Conservation (phyloP, 2,797 vertebrate species). For the Pangasius krempfi region DNA sequence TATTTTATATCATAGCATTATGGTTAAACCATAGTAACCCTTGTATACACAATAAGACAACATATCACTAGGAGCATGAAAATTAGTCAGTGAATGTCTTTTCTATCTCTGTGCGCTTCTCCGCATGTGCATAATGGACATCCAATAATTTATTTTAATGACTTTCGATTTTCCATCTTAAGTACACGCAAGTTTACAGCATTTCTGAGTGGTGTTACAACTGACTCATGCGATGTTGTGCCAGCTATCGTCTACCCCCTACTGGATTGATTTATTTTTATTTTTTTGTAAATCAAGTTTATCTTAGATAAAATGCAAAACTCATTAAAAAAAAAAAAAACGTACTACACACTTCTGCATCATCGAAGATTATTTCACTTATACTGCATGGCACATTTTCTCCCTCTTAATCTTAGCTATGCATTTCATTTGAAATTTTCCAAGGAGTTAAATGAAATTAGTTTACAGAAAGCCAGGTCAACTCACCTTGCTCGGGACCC, state of each 20-base stretch:
- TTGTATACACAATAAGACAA: neutral
- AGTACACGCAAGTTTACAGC: neutral
- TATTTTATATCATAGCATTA: neutral
- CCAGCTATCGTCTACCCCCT: neutral
- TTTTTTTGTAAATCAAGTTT: neutral
- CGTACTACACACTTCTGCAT: neutral
- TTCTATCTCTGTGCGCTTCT: neutral
- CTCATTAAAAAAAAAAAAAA: neutral
- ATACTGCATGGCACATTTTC: neutral
- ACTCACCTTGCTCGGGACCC: slow-evolving; percentile 91
- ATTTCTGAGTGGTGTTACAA: neutral
- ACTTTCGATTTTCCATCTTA: neutral
- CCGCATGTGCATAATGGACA: too few relatives aligned
- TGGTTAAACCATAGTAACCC: neutral
- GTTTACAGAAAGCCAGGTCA: neutral
- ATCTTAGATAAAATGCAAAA: neutral
- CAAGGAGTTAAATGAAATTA: neutral
- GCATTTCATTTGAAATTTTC: neutral
- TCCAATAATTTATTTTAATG: neutral
- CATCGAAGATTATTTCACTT: too few relatives aligned
- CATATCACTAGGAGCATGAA: neutral
- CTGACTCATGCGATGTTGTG: neutral
- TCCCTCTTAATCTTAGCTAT: neutral
- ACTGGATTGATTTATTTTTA: neutral
- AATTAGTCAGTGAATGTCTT: neutral